Base-by-base conservation (phyloP, 1,140 invertebrate genomes). In the Eulimnadia texana region DNA sequence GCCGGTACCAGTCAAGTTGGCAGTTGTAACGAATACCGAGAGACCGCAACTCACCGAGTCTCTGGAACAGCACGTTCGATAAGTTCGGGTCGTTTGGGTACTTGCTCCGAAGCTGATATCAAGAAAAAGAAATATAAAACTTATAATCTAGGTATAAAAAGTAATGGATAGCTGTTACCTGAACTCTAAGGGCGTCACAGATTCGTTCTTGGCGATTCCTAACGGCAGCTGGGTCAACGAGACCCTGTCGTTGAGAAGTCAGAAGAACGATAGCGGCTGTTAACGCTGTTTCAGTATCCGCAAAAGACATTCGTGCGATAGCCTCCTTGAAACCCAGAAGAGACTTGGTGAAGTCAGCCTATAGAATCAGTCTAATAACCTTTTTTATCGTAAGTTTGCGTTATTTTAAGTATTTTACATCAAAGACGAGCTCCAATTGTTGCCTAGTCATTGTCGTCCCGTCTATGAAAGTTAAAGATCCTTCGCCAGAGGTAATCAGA, bases 401-500 rank as follows among this genome's bases (percentile, higher is more conserved):
- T n/a, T 9, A 42, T 42, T 9, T 42, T 9, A 42, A 42, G 16
- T 42, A 6, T 9, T 9, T 85, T 76, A 97, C 93, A 78, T 95
- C 90, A 74, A 95, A 97, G 72, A 95, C 88, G 60, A 88, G 79
- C 70, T 92, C 88, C 66, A 97, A 76, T 72, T 97, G 92, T 65
- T 86, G 81, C 64, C 84, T 80, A 25, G 83, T 86, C 66, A 97
- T 81, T 66, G 84, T 86, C 57, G 85, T 88, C 23, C 93, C 93
- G 69, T 97, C 92, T 64, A 90, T 85, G 73, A 97, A 93, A n/a
- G 90, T 88, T 68, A 97, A 77, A 58, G 82, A 81, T 61, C 81
- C 79, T 62, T 90, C 84, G 2, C 81, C 80, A 19, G 69, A 62
- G 62, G 70, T 73, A 16, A 90, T 85, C 73, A 93, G 81, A 55